phyloP scores from a whole-genome alignment of 2,113 vertebrate genomes.

The Bubalus kerabau region DNA sequence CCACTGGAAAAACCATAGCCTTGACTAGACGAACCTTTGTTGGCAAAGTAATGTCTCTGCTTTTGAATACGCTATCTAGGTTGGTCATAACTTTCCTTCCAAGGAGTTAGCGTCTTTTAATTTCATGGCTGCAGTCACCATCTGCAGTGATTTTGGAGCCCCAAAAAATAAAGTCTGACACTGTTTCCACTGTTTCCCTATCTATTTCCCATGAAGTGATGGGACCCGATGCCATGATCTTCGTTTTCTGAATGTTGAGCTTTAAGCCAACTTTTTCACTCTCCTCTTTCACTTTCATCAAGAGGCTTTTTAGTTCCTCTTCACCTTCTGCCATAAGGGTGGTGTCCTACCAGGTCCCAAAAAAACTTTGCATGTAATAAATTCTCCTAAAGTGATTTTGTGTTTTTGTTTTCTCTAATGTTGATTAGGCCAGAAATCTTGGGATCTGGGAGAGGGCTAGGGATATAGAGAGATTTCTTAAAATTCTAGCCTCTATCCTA shows the following conservation, averaged over 20 bases:
- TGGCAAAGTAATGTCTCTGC: too few species aligned
- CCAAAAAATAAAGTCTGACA: too few species aligned
- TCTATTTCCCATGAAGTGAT: too few species aligned
- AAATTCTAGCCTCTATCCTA: background rate
- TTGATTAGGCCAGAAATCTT: background rate
- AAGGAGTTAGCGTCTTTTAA: too few species aligned
- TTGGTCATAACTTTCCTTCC: too few species aligned
- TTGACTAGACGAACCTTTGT: too few species aligned
- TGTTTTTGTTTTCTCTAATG: background rate
- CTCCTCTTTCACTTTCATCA: background rate
- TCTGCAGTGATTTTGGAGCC: too few species aligned
- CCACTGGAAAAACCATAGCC: too few species aligned
- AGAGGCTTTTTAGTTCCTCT: background rate
- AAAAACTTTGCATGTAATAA: background rate
- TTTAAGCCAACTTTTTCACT: background rate
- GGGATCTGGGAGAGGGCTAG: background rate
- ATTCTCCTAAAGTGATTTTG: background rate
- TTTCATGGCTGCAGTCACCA: too few species aligned
- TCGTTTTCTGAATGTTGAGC: background rate
- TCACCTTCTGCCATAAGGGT: background rate
- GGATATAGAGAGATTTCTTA: background rate
- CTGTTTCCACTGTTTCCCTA: too few species aligned
- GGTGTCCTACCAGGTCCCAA: background rate
- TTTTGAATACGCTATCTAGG: too few species aligned
- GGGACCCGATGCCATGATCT: too few species aligned